Conservation (phyloP, 2,113 vertebrate genomes). For the Taurulus bubalis region DNA sequence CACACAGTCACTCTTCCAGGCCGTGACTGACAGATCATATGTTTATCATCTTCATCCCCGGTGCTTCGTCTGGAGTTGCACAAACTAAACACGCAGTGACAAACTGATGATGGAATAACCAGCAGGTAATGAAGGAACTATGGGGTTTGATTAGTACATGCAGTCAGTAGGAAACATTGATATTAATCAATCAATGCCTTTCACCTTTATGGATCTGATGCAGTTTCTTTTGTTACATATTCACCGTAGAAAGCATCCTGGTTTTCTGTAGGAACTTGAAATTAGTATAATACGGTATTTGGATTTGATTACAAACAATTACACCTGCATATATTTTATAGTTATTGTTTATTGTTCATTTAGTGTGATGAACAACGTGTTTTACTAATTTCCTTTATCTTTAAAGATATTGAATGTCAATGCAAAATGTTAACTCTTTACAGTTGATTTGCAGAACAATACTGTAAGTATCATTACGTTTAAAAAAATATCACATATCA, state of each 20-base stretch:
- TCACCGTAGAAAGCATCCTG: background rate
- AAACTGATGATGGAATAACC: slow-evolving; percentile 42
- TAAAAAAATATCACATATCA: background rate
- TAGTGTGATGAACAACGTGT: background rate
- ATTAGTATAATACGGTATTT: background rate
- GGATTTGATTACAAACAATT: background rate
- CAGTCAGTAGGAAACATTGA: background rate
- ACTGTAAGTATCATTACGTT: background rate
- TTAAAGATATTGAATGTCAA: background rate
- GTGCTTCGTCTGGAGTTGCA: slow-evolving; percentile 52
- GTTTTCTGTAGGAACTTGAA: background rate
- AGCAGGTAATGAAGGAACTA: slow-evolving; percentile 34
- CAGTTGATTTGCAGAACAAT: background rate
- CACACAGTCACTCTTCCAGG: slow-evolving; percentile 29
- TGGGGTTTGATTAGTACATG: slow-evolving; percentile 3
- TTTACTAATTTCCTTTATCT: background rate
- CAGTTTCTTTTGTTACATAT: slow-evolving; percentile 12
- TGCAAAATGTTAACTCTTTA: background rate
- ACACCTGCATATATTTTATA: background rate
- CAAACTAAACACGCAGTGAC: slow-evolving; percentile 34
- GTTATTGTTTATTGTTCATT: background rate
- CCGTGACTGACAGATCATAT: slow-evolving; percentile 75
- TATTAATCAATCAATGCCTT: slow-evolving; percentile 4
- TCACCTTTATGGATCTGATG: slow-evolving; percentile 17
- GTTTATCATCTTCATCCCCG: slow-evolving; percentile 69